A percentile compares a stretch with the other conserved stretches of the same genome.
Evolutionary conservation across 2,113 vertebrate species (phyloP).

Genomic region (Malurus cyaneus): DNA sequence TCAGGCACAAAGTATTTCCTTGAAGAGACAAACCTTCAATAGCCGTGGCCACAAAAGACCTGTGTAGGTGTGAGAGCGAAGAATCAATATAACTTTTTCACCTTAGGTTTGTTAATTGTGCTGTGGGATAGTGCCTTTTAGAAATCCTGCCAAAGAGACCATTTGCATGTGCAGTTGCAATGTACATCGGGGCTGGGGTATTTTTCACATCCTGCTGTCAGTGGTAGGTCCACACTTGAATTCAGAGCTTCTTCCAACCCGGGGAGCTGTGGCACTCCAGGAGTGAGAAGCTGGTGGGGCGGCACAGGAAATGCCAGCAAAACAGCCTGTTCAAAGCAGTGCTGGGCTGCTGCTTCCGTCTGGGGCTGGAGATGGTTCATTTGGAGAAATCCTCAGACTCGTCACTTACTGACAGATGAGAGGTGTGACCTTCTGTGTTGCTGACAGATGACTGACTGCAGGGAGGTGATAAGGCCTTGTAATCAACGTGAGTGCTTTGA

Average conservation of each 20-base stretch:
- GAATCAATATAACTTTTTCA: background rate
- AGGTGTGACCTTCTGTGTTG: background rate
- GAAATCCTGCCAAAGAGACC: background rate
- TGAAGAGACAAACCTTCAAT: background rate
- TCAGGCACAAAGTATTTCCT: background rate
- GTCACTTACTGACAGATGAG: background rate
- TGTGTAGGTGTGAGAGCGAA: constrained; percentile 30
- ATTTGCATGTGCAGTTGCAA: background rate
- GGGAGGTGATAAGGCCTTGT: background rate
- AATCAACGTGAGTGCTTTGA: background rate
- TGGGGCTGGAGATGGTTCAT: background rate
- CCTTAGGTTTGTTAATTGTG: background rate
- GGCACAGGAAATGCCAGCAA: background rate
- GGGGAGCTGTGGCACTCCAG: background rate
- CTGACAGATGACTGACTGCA: background rate
- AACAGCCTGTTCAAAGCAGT: background rate
- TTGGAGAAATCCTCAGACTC: constrained; percentile 2
- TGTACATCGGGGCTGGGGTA: background rate
- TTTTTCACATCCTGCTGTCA: background rate
- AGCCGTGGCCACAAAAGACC: background rate
- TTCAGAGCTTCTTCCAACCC: background rate
- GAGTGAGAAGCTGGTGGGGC: background rate
- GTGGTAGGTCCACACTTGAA: background rate
- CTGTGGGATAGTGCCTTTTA: background rate
- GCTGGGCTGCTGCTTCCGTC: background rate